Percentiles rank a stretch among this genome's conserved stretches.
phyloP scores from a whole-genome alignment of 2,888 invertebrate species.

The Rotaria macrura region DNA sequence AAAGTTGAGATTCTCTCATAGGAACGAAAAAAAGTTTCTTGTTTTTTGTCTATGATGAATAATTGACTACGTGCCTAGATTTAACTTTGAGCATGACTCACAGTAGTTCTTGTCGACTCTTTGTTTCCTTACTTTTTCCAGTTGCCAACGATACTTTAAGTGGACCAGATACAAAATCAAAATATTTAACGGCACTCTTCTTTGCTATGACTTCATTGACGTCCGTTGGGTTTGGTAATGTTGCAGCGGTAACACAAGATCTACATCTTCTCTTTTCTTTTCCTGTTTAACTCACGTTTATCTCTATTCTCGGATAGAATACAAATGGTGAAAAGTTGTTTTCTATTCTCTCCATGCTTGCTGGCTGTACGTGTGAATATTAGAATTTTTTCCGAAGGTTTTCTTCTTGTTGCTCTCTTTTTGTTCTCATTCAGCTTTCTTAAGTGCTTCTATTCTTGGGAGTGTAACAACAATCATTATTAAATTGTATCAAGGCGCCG shows the following conservation, averaged over 20 bases:
- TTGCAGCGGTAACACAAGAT: constrained; percentile 40
- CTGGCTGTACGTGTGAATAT: constrained; percentile 41
- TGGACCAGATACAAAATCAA: constrained; percentile 46
- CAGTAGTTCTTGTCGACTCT: no score
- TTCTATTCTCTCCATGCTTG: constrained; percentile 50
- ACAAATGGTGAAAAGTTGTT: constrained; percentile 50
- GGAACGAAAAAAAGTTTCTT: no score
- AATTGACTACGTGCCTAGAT: no score
- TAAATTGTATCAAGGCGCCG: constrained; percentile 48
- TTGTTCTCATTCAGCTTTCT: constrained; percentile 41
- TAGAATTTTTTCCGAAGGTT: no score
- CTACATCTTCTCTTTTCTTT: background rate
- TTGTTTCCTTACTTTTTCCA: background rate
- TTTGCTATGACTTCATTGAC: constrained; percentile 50
- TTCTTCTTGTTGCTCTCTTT: background rate
- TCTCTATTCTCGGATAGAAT: constrained; percentile 35
- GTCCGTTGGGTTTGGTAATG: constrained; percentile 50
- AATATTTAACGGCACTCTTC: constrained; percentile 49
- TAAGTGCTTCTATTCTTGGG: constrained; percentile 50
- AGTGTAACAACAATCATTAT: constrained; percentile 51
- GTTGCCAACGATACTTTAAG: constrained; percentile 44
- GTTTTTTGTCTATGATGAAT: no score
- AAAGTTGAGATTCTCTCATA: no score
- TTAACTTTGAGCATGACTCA: no score
- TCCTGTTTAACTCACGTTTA: background rate